These are phyloP conservation scores for Eurystomus glaucurus DNA, from an alignment of 2,797 vertebrate genomes.

Conservation along the genomic window DNA sequence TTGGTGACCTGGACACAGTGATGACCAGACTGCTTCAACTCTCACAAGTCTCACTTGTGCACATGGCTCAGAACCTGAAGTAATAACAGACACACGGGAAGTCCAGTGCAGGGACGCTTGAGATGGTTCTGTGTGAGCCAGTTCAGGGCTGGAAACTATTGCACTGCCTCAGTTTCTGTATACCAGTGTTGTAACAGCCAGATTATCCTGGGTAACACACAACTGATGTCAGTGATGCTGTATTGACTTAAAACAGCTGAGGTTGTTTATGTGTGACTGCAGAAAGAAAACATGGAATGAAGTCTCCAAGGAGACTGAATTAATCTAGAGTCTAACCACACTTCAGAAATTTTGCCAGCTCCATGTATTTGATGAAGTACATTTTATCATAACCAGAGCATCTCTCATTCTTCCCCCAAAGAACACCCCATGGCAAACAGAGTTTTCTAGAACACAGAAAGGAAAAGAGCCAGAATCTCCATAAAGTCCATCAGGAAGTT, in stretches of 20 bases:
- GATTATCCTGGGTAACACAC: neutral
- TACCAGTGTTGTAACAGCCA: neutral
- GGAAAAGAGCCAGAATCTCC: neutral
- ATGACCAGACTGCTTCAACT: neutral
- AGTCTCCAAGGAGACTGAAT: slow-evolving; percentile 32
- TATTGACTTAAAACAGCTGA: slow-evolving; percentile 28
- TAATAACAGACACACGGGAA: neutral
- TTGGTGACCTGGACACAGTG: neutral
- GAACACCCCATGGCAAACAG: neutral
- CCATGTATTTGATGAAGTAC: slow-evolving; percentile 7
- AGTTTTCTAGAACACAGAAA: neutral
- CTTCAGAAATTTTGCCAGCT: neutral
- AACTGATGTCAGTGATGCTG: neutral
- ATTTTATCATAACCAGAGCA: slow-evolving; percentile 62
- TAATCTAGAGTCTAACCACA: slow-evolving; percentile 9
- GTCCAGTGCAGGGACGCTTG: neutral
- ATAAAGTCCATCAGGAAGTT: neutral
- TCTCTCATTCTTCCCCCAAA: neutral
- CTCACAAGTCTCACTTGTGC: neutral
- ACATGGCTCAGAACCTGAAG: neutral
- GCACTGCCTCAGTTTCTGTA: neutral
- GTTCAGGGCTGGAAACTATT: neutral
- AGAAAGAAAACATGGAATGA: slow-evolving; percentile 21
- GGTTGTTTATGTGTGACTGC: neutral
- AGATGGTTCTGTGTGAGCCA: neutral